Evolutionary conservation across 1,140 invertebrate species (phyloP), one percentile per base, ranked within the genome.

Genomic region (Drosophila burlai): DNA sequence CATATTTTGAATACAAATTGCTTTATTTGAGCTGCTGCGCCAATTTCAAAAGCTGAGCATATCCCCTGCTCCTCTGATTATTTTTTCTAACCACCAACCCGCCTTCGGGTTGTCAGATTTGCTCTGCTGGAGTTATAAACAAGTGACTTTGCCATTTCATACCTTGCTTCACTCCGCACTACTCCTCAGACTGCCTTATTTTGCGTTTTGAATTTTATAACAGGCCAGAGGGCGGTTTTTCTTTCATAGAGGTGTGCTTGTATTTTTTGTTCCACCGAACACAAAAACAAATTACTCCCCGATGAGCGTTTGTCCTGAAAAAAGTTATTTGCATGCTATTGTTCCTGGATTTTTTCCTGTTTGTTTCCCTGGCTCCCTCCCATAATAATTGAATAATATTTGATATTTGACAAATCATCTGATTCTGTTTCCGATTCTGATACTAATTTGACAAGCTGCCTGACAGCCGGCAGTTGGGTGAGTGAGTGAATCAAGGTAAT

Each of bases 1-100:
- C 91, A 92, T 92, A 92, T 92, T 92, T 92, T 91, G 91, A 92
- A 92, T 92, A 92, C 91, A 92, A 92, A 92, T 92, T 92, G 81
- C 91, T 92, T 92, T 92, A 92, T 92, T 92, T 92, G 77, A 83
- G 74, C 84, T 87, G 84, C 84, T 84, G 84, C 81, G 81, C 71
- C 85, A 90, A 89, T 90, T 90, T 90, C 21, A 65, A 55, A 38
- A 57, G 46, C 38, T 38, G 46, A 29, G 16, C 60, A 55, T 38
- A n/a, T 34, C 21, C 46, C 21, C 47, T 2, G 43, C 45, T 29
- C 24, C 43, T 45, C 2, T 2, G 21, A 49, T 59, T 24, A 46
- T 21, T 57, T 55, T 59, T 65, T 54, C 24, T 36, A 68, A 26
- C 62, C 61, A 68, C 62, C 62, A 68, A 47, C 65, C 50, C 71